Percentiles rank a stretch among this genome's conserved stretches.
phyloP scores from a whole-genome alignment of 2,797 vertebrate genomes.

The Masticophis lateralis region DNA sequence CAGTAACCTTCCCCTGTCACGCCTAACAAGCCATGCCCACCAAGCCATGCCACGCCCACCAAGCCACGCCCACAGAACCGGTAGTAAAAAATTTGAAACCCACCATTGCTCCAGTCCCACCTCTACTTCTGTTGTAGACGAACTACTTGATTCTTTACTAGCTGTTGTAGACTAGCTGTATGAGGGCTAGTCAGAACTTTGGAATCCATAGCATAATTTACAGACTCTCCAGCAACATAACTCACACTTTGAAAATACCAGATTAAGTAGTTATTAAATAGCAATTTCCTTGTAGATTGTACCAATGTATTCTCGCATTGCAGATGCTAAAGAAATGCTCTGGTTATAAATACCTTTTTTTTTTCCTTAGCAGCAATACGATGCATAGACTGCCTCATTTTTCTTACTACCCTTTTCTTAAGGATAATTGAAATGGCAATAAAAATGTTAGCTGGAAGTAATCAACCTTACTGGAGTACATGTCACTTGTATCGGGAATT shows the following conservation, averaged over 20 bases:
- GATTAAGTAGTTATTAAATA: conserved; percentile 51
- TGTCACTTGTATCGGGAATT: conserved; percentile 53
- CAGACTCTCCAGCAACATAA: neutral
- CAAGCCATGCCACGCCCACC: too few relatives aligned
- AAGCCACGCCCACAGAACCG: too few relatives aligned
- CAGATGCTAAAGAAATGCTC: conserved; percentile 49
- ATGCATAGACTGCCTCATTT: conserved; percentile 46
- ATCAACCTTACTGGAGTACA: conserved; percentile 64
- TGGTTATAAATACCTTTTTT: conserved; percentile 57
- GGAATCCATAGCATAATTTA: neutral
- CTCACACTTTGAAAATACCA: neutral
- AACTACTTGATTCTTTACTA: neutral
- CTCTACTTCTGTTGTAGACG: neutral
- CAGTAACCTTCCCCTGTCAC: too few relatives aligned
- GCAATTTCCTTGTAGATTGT: conserved; percentile 42
- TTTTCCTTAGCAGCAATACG: conserved; percentile 56
- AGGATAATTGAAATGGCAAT: conserved; percentile 68
- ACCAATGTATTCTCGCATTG: conserved; percentile 47
- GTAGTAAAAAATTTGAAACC: too few relatives aligned
- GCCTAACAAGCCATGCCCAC: too few relatives aligned
- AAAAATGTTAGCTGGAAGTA: conserved; percentile 66
- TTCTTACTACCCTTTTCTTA: conserved; percentile 53
- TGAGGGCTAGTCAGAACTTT: neutral
- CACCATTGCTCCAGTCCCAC: neutral
- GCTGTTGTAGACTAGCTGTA: too few relatives aligned